Evolutionary conservation across 2,888 invertebrate genomes (phyloP), one percentile per base, ranked within the genome.

Genomic region (Lasioglossum malachurum): DNA sequence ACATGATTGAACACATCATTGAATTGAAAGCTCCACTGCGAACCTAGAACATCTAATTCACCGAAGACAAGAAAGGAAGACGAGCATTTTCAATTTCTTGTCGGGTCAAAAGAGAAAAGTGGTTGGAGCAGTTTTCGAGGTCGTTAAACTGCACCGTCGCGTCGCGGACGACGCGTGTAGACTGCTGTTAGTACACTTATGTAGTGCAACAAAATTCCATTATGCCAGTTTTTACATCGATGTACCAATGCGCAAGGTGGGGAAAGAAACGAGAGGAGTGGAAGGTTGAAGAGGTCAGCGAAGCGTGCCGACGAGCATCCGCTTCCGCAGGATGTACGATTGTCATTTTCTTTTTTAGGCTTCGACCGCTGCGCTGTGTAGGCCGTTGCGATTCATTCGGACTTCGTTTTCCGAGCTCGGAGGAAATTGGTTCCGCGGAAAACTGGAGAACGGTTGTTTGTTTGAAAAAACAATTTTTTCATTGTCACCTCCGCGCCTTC

Each of bases 321-420:
- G 94, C 92, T 94, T 94, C 94, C 94, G 94, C 93, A 94, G 94
- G 94, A 94, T 92, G 93, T 89, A 88, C 93, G 88, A 92, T 92
- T 92, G 91, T 90, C 90, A 89, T 92, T 92, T 86, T 82, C 88
- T 87, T 89, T 89, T 89, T 90, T 71, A 83, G 75, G 72, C 83
- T 89, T 88, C 89, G 86, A 75, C 74, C 71, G 60, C 53, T 44
- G n/a, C 71, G 60, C 53, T 44, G n/a, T 71, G 64, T 27, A 12
- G 77, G 41, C 46, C 81, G 38, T n/a, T 27, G 31, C 83, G 83
- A 83, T 82, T 82, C 82, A 67, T 57, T 27, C 57, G 4, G 53
- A 72, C 75, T 82, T 84, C 81, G 75, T 82, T 84, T 46, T 46
- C 69, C 82, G 49, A 74, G 84, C 85, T 73, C 67, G 67, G 19